Base-by-base conservation (phyloP, 30 jellyfish, hydroid and myxozoan genomes). In the Cassiopea andromeda region DNA sequence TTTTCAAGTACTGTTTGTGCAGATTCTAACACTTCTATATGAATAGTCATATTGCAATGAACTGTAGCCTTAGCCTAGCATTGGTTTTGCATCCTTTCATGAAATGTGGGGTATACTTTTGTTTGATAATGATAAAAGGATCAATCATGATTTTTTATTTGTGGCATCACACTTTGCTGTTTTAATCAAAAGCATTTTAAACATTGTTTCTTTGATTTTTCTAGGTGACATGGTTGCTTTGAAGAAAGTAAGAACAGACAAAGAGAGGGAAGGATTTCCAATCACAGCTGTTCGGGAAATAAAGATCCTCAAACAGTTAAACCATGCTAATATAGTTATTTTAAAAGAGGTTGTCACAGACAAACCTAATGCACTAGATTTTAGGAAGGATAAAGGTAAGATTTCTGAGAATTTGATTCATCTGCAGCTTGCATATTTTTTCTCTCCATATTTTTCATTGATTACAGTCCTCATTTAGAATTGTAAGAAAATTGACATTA, bases 201-300 rank as follows among this genome's bases (percentile, higher is more conserved):
- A 5, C 19, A 8, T 44, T 47, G 44, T 44, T 12, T 89, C 19
- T 71, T 68, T 82, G 17, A 2, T 47, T 0, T 78, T 82, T 76
- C 2, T 78, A 91, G 99, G 96, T 70, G 99, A 96, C 19, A 72
- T 92, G 92, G 99, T 96, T 68, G 99, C 99, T 45, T 82, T 96
- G 92, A 96, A 96, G 82, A 96, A 89, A 79, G 98, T 96, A 44
- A 94, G 99, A 18, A 93, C 93, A 2, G 99, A 96, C 87, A 91
- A 91, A 76, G 99, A 96, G 46, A 91, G 88, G 46, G 98, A 96
- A 78, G 99, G 99, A 0, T 96, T 96, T 61, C 99, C 99, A 5
- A 96, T 96, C 17, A 96, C 99, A 2, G 99, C 99, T 27, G 98
- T 96, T 2, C 60, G 99, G 69, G 99, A 96, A 82, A 96, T 96